phyloP scores from a whole-genome alignment of 2,113 vertebrate species.

The Chaetura pelagica region DNA sequence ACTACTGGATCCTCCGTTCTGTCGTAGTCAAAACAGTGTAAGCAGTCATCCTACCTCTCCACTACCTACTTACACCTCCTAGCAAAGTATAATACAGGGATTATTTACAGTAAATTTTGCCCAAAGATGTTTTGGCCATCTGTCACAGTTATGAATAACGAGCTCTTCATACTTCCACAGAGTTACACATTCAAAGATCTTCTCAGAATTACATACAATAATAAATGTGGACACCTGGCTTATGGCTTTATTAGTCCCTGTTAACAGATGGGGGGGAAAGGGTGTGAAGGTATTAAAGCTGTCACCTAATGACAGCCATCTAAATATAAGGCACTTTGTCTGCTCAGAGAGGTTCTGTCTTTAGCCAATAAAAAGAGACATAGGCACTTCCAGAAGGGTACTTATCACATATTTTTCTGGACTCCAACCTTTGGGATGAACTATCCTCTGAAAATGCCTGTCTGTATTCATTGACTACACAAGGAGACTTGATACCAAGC shows the following conservation, averaged over 20 bases:
- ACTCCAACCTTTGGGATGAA: background rate
- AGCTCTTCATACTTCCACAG: background rate
- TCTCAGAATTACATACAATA: background rate
- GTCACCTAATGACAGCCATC: background rate
- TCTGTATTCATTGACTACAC: background rate
- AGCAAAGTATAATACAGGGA: background rate
- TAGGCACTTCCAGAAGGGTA: background rate
- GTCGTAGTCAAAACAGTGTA: background rate
- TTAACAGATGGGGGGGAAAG: background rate
- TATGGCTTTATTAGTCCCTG: background rate
- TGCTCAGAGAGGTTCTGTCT: background rate
- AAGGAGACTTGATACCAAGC: background rate
- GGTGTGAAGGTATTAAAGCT: background rate
- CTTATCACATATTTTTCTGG: background rate
- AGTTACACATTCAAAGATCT: background rate
- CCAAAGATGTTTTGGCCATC: background rate
- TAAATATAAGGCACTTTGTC: background rate
- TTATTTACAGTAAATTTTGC: slow-evolving; percentile 5
- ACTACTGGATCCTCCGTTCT: background rate
- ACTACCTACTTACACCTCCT: background rate
- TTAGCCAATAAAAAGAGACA: background rate
- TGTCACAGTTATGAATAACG: background rate
- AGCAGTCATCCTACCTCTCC: background rate
- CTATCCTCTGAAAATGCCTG: background rate
- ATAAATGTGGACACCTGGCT: background rate